Percentiles rank a stretch among this genome's conserved stretches.
Conservation (phyloP, 1,140 invertebrate species). For the Eriocheir sinensis region DNA sequence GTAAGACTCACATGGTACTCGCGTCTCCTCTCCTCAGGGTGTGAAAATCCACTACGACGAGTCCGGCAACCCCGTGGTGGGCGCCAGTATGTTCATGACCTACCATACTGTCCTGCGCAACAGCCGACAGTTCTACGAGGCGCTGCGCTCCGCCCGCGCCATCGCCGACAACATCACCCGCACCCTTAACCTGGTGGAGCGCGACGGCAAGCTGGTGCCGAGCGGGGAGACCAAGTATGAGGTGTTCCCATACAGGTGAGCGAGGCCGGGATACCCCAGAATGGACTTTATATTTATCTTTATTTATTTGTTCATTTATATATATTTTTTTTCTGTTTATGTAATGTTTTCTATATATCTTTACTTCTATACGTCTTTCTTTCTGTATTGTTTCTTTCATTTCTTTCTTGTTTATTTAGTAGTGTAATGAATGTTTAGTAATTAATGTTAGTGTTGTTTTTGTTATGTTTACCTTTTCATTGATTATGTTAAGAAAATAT, state of each 20-base stretch:
- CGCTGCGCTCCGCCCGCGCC: conserved; percentile 88
- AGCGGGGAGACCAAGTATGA: conserved; percentile 83
- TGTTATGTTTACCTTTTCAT: too few species aligned
- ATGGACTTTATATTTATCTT: background rate
- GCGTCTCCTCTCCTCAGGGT: conserved; percentile 81
- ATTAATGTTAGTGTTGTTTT: too few species aligned
- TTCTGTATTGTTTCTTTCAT: background rate
- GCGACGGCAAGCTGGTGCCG: conserved; percentile 79
- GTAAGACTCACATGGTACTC: too few species aligned
- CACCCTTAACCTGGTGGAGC: conserved; percentile 84
- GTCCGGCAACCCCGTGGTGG: conserved; percentile 83
- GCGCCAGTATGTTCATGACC: conserved; percentile 92
- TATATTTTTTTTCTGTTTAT: background rate
- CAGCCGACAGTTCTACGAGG: conserved; percentile 91
- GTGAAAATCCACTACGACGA: conserved; percentile 86
- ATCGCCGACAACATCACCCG: conserved; percentile 90
- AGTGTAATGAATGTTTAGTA: too few species aligned
- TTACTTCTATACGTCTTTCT: background rate
- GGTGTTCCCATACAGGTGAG: conserved; percentile 93
- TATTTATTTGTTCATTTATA: background rate
- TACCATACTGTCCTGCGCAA: conserved; percentile 91
- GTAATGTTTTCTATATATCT: background rate
- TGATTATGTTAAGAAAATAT: too few species aligned
- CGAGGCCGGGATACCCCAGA: background rate
- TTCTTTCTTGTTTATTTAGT: too few species aligned